Evolutionary conservation across 1,140 invertebrate species (phyloP).

Genomic region (Papilio polytes): DNA sequence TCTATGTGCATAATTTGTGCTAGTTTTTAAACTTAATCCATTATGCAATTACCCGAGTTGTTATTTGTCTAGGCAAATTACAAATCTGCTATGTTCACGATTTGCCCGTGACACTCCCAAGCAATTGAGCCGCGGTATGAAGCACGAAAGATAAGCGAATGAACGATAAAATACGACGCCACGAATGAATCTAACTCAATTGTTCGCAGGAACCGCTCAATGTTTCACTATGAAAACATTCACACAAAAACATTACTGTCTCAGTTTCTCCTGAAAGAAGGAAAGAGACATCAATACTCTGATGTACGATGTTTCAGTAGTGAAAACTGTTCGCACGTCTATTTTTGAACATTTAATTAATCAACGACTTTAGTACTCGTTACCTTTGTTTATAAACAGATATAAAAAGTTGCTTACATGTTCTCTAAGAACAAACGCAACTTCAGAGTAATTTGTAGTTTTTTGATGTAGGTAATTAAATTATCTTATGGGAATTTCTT

Average conservation of each 20-base stretch:
- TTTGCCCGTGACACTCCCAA: slow-evolving; percentile 41
- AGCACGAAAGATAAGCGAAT: slow-evolving; percentile 38
- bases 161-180: slow-evolving; percentile 32
- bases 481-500: neutral
- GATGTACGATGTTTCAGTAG: neutral
- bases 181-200: slow-evolving; percentile 1
- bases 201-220: neutral
- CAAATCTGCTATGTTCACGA: neutral
- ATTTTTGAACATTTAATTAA: slow-evolving; percentile 25
- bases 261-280: neutral
- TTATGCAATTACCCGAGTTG: no score
- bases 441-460: neutral
- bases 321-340: neutral
- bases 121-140: slow-evolving; percentile 51
- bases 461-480: neutral
- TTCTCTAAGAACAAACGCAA: neutral
- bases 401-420: neutral
- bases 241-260: neutral
- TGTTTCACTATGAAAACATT: neutral
- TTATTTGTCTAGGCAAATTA: neutral
- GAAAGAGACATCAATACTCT: neutral
- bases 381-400: neutral
- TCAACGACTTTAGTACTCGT: neutral
- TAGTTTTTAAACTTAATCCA: no score
- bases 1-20: no score